phyloP scores from a whole-genome alignment of 2,113 vertebrate genomes.

The Lichenostomus cassidix region DNA sequence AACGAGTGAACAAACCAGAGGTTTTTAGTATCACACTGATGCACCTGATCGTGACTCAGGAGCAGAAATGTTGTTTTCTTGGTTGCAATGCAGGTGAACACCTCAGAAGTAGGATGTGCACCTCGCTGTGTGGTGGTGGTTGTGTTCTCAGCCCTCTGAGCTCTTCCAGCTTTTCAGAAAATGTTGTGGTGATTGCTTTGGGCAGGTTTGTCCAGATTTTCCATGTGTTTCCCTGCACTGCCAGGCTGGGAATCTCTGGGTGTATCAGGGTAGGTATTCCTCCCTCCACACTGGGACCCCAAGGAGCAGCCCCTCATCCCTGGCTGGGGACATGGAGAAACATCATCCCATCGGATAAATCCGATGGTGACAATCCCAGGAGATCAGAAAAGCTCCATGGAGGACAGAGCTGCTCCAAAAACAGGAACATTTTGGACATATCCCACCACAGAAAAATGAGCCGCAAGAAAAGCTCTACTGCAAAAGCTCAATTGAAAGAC shows the following conservation, averaged over 20 bases:
- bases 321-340: not conserved
- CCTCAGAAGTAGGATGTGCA: not conserved
- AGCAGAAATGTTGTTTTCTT: not conserved
- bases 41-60: not conserved
- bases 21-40: not conserved
- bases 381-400: not conserved
- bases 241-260: not conserved
- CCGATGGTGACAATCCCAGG: not conserved
- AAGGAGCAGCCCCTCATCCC: not conserved
- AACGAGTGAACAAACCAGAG: not conserved
- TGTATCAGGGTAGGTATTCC: not conserved
- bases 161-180: not conserved
- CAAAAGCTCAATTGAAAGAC: not conserved
- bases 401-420: not conserved
- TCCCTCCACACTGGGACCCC: not conserved
- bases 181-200: not conserved
- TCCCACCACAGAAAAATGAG: not conserved
- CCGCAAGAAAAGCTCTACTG: not conserved
- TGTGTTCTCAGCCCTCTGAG: not conserved
- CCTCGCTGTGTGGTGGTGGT: not conserved
- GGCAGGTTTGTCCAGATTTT: not conserved
- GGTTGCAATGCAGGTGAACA: accelerated
- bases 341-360: not conserved
- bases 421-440: not conserved
- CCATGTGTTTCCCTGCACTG: not conserved